These are phyloP conservation scores for Drosophila jambulina DNA, from an alignment of 1,140 invertebrate species.

Conservation along the genomic window DNA sequence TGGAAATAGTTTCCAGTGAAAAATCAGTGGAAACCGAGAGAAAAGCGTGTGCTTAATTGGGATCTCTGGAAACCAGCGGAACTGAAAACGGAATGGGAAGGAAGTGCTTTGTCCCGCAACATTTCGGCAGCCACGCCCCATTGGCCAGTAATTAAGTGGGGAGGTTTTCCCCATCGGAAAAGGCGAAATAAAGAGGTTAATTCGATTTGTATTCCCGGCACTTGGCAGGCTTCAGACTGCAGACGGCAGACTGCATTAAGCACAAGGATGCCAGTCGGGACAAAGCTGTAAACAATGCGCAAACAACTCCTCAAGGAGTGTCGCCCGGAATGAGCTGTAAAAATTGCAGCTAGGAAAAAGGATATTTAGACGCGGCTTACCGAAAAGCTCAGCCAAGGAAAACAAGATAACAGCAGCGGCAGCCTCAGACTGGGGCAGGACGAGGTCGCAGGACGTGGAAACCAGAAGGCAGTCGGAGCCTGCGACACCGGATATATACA, in stretches of 20 bases:
- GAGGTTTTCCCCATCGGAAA: not conserved
- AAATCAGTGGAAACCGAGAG: constrained; percentile 21
- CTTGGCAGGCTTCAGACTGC: constrained; percentile 38
- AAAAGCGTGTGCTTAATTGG: constrained; percentile 42
- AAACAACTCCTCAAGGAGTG: constrained; percentile 66
- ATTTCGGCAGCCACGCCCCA: constrained; percentile 37
- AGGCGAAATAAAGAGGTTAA: constrained; percentile 54
- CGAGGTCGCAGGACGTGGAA: not conserved
- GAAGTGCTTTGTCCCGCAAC: constrained; percentile 32
- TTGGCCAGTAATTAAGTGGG: constrained; percentile 41
- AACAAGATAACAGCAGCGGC: constrained; percentile 48
- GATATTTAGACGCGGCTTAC: constrained; percentile 75
- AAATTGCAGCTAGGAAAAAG: constrained; percentile 50
- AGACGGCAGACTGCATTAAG: constrained; percentile 61
- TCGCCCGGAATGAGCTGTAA: constrained; percentile 76
- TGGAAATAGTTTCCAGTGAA: constrained; percentile 76
- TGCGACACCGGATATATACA: not conserved
- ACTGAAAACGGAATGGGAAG: not conserved
- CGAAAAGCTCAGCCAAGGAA: constrained; percentile 55
- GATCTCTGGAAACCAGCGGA: not conserved
- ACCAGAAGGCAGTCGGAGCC: not conserved
- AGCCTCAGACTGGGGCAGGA: not conserved
- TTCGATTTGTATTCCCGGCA: constrained; percentile 79
- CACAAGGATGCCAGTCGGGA: constrained; percentile 12
- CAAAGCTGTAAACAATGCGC: constrained; percentile 69